Conservation (phyloP, 2,797 vertebrate species). For the Coreius guichenoti region DNA sequence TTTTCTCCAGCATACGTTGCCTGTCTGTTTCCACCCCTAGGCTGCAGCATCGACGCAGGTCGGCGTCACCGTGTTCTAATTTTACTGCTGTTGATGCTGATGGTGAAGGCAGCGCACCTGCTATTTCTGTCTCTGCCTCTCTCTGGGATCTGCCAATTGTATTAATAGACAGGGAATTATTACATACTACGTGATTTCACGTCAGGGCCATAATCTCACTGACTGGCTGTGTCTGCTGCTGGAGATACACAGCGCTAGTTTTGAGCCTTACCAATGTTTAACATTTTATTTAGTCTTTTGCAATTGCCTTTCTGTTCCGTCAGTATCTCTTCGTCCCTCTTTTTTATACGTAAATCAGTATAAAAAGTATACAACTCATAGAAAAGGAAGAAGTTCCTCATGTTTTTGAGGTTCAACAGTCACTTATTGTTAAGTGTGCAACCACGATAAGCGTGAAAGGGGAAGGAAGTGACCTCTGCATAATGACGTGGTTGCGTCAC, state of each 20-base stretch:
- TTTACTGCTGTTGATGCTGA: constrained; percentile 94
- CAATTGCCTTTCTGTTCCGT: background rate
- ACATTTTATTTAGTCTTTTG: background rate
- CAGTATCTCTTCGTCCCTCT: background rate
- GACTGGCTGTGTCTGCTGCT: constrained; percentile 59
- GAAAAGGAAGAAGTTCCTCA: background rate
- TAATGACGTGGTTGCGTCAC: constrained; percentile 45
- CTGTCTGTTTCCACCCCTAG: constrained; percentile 84
- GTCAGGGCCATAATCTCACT: constrained; percentile 66
- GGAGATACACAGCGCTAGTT: background rate
- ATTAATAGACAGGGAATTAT: constrained; percentile 86
- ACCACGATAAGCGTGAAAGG: background rate
- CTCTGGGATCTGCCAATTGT: constrained; percentile 70
- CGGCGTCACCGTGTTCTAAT: constrained; percentile 95
- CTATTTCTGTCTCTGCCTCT: constrained; percentile 85
- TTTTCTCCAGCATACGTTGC: constrained; percentile 60
- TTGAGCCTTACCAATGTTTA: background rate
- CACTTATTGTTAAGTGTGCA: background rate
- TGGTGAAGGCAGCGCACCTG: constrained; percentile 92
- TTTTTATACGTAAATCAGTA: background rate
- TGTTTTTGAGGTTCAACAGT: background rate
- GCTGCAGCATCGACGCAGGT: constrained; percentile 89
- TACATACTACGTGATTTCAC: constrained; percentile 75
- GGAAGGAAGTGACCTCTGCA: constrained; percentile 47
- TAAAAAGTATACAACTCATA: background rate